A percentile compares a stretch with the other conserved stretches of the same genome.
Conservation (phyloP, 2,113 vertebrate species). For the Bubo blakistoni region DNA sequence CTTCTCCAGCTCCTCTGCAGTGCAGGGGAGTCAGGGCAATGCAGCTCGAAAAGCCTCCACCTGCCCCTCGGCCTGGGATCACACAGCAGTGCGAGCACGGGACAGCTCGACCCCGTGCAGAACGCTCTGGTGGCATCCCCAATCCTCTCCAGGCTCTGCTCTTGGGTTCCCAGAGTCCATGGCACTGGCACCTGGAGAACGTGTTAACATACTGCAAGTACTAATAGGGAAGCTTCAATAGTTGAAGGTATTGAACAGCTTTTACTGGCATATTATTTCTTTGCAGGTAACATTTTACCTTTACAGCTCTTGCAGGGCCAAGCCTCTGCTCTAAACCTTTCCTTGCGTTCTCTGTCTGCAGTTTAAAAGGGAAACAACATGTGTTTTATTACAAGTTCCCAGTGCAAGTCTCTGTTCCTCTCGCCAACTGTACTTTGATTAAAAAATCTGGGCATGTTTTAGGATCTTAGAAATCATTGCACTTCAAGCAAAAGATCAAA, state of each 20-base stretch:
- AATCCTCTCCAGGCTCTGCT: neutral
- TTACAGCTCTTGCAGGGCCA: neutral
- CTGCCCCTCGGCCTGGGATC: neutral
- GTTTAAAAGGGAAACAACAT: neutral
- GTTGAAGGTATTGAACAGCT: neutral
- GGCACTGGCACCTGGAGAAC: fast-evolving
- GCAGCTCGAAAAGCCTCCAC: neutral
- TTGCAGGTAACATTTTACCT: neutral
- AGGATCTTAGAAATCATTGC: neutral
- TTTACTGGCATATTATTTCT: neutral
- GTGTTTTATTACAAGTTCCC: neutral
- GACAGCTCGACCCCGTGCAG: neutral
- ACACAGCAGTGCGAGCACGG: fast-evolving
- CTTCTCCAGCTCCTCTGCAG: neutral
- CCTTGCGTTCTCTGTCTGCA: neutral
- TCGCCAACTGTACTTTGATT: neutral
- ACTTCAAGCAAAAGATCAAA: neutral
- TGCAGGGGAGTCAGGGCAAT: neutral
- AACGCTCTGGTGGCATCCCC: neutral
- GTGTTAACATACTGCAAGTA: neutral
- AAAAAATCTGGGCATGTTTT: neutral
- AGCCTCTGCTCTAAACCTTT: neutral
- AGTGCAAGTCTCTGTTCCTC: neutral
- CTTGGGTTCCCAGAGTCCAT: fast-evolving
- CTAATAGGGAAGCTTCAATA: too few species aligned